Evolutionary conservation across 2,888 invertebrate genomes (phyloP).

Genomic region (Ellobium chinense): DNA sequence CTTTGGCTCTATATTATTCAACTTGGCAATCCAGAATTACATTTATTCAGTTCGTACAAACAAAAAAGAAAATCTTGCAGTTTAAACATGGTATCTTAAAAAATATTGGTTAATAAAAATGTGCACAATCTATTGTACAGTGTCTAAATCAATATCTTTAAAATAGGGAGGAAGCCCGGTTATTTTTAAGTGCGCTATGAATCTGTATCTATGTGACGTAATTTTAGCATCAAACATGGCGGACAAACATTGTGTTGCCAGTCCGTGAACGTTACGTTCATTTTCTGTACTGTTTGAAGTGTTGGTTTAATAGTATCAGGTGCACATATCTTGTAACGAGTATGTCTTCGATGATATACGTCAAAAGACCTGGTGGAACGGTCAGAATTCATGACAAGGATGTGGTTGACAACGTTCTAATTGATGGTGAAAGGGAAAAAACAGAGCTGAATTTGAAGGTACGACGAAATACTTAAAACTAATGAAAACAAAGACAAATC

Average conservation of each 20-base stretch:
- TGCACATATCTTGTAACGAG: too few relatives aligned
- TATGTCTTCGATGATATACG: constrained; percentile 69
- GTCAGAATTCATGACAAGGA: constrained; percentile 54
- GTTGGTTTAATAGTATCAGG: not conserved
- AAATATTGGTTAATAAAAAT: too few relatives aligned
- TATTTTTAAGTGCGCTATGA: not conserved
- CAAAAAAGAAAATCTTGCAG: not conserved
- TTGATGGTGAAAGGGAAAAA: not conserved
- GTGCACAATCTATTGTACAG: too few relatives aligned
- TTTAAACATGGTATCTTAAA: not conserved
- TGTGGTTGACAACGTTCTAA: constrained; percentile 20
- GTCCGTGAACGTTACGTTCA: too few relatives aligned
- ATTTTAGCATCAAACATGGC: constrained; percentile 65
- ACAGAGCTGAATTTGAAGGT: constrained; percentile 6
- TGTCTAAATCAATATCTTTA: too few relatives aligned
- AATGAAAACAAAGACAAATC: too few relatives aligned
- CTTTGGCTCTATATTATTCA: too few relatives aligned
- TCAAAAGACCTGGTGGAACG: constrained; percentile 65
- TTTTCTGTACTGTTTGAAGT: not conserved
- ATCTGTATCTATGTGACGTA: constrained; percentile 64
- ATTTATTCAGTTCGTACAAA: not conserved
- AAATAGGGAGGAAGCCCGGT: too few relatives aligned
- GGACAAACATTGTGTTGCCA: constrained; percentile 35
- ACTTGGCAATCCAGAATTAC: not conserved
- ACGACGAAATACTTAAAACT: too few relatives aligned